Base-by-base conservation (phyloP, 1,140 invertebrate species). In the Phymastichus coffea region DNA sequence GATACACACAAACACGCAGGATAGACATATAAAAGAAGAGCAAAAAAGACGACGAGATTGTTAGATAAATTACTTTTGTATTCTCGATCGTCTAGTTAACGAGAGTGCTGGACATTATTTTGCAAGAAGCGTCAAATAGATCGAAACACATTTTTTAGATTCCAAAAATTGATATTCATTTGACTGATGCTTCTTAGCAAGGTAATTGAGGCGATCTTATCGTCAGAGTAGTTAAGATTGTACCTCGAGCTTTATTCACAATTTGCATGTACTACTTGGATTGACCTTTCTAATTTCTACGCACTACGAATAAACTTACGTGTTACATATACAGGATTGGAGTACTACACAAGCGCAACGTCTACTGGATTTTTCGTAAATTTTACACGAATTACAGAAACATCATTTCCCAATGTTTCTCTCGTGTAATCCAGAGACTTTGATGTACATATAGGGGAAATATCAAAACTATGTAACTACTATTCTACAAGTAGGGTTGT, bases 1-100 rank as follows among this genome's bases (percentile, higher is more conserved):
- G 52, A 19, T 55, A 49, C 37, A 47, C 20, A 60, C 41, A 51
- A 33, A 61, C 37, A 51, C n/a, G 54, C 40, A 51, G 35, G 44
- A 61, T 17, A 44, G 15, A 46, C 57, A 65, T 64, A 58, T 51
- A 70, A 73, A 73, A 72, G 72, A 62, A 73, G 46, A 73, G 63
- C 68, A 71, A 64, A 67, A 64, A 76, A 40, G 61, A 46, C 57
- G 22, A 55, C 26, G n/a, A 30, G 17, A 25, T 49, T 55, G 66
- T 71, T 68, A 66, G 58, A 63, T 54, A 40, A 20, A 35, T 53
- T n/a, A 35, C n/a, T n/a, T 60, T 49, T 28, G 53, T 63, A 66
- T 63, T 71, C 62, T 67, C 55, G 56, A 26, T 62, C 6, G 65
- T 69, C 63, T 48, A 37, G 14, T 51, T 28, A 19, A 17, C 55